Percentiles rank a stretch among this genome's conserved stretches.
phyloP scores from a whole-genome alignment of 2,888 invertebrate species.

The Barypeithes pellucidus region DNA sequence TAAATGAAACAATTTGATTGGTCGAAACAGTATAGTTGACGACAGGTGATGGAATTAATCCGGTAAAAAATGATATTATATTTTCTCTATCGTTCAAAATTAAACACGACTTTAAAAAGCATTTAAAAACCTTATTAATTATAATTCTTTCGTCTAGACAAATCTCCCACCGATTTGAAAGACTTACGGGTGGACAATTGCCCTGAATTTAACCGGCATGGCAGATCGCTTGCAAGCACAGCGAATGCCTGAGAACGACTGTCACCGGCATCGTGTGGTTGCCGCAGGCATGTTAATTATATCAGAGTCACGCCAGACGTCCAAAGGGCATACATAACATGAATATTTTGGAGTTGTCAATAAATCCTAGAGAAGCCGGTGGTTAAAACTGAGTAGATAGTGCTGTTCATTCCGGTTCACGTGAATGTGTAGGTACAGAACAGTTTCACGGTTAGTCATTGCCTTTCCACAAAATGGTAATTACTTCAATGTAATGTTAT shows the following conservation, averaged over 20 bases:
- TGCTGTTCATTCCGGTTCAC: background rate
- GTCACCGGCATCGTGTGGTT: slow-evolving; percentile 59
- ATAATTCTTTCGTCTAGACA: slow-evolving; percentile 39
- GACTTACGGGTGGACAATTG: slow-evolving; percentile 45
- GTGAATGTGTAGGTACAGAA: no score
- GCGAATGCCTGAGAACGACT: slow-evolving; percentile 59
- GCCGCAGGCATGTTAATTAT: slow-evolving; percentile 56
- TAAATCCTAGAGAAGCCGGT: slow-evolving; percentile 14
- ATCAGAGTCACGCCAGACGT: slow-evolving; percentile 33
- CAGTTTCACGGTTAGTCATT: no score
- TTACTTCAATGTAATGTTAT: no score
- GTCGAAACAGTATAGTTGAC: no score
- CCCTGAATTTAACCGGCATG: slow-evolving; percentile 58
- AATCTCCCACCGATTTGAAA: slow-evolving; percentile 30
- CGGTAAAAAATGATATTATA: no score
- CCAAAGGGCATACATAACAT: slow-evolving; percentile 34
- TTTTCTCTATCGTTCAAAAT: no score
- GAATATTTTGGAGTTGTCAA: slow-evolving; percentile 16
- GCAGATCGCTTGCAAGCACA: slow-evolving; percentile 59
- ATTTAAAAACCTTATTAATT: slow-evolving; percentile 23
- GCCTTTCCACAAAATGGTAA: no score
- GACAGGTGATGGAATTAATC: no score
- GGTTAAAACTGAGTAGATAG: background rate
- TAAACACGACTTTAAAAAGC: background rate
- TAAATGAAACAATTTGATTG: no score